Evolutionary conservation across 2,888 invertebrate genomes (phyloP), one percentile per base, ranked within the genome.

Genomic region (Leptinotarsa tumamoca): DNA sequence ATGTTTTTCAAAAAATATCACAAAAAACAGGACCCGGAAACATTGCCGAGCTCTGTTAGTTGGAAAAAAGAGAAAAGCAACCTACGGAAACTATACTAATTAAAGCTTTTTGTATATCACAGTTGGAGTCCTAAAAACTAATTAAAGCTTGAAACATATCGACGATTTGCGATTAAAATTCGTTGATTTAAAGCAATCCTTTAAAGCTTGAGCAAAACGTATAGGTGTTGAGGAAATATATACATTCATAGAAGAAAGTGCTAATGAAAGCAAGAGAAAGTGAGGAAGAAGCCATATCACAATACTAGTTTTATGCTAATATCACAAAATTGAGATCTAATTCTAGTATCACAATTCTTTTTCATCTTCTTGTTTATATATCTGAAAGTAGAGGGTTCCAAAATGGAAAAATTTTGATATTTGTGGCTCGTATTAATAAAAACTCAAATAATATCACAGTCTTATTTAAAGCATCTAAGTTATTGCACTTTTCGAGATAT

Each of bases 151-250:
- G 66, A 71, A 73, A 71, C 52, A 54, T 56, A 70, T 50, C 27
- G 56, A 54, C 14, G 61, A 54, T 33, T 63, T 18, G n/a, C 49
- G 49, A 51, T 67, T 54, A 52, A 69, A 63, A 58, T 58, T 58
- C 63, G 27, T n/a, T 18, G 17, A 63, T 33, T 68, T 69, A 72
- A 74, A 75, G 77, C 79, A 79, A 73, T 70, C 67, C 80, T 75
- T 87, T 87, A 87, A 88, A 87, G 86, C 87, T 88, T 88, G 88
- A 88, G 88, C 88, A 88, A 87, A 84, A 85, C 79, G 78, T 81
- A 83, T 84, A 85, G 85, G 87, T 87, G 87, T 84, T 75, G 78
- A 67, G 49, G 13, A 72, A 33, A 67, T 72, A 72, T 72, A 49
- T 67, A 72, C 72, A 72, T 13, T 67, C 27, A 43, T 52, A 78